These are phyloP conservation scores for Rutilus rutilus DNA, from an alignment of 2,113 vertebrate species.

Conservation along the genomic window DNA sequence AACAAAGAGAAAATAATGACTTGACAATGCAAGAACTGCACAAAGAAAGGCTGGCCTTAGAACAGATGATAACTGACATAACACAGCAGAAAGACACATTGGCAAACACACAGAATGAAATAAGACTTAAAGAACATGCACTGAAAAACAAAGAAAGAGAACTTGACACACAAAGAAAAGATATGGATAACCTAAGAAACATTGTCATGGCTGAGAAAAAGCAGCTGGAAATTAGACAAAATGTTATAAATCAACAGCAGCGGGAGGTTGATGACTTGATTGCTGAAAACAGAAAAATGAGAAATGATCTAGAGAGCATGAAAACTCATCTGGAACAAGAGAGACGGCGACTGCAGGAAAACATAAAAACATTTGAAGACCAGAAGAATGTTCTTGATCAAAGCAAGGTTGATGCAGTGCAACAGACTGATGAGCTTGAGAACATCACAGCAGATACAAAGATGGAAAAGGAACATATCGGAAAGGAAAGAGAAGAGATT, in stretches of 20 bases:
- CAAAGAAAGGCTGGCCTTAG: slow-evolving; percentile 8
- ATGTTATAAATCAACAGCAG: not conserved
- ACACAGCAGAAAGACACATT: slow-evolving; percentile 5
- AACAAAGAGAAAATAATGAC: slow-evolving; percentile 27
- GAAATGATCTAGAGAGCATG: slow-evolving; percentile 32
- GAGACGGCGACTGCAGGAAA: not conserved
- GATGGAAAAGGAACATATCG: not conserved
- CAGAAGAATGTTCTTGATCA: not conserved
- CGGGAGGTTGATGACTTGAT: slow-evolving; percentile 8
- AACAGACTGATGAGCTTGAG: slow-evolving; percentile 3
- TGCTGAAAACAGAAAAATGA: slow-evolving; percentile 21
- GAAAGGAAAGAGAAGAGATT: slow-evolving; percentile 24
- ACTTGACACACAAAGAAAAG: slow-evolving; percentile 18
- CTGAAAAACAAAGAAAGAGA: slow-evolving; percentile 6
- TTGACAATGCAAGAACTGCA: slow-evolving; percentile 17
- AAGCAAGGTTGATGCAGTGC: slow-evolving; percentile 14
- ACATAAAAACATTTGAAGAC: slow-evolving; percentile 5
- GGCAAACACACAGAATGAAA: slow-evolving; percentile 2
- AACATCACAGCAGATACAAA: not conserved
- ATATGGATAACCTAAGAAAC: slow-evolving; percentile 9
- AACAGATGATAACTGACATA: slow-evolving; percentile 10
- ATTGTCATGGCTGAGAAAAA: not conserved
- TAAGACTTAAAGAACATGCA: not conserved
- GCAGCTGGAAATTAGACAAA: not conserved
- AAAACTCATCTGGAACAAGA: slow-evolving; percentile 38